phyloP scores from a whole-genome alignment of 2,113 vertebrate species.

The Puma concolor region DNA sequence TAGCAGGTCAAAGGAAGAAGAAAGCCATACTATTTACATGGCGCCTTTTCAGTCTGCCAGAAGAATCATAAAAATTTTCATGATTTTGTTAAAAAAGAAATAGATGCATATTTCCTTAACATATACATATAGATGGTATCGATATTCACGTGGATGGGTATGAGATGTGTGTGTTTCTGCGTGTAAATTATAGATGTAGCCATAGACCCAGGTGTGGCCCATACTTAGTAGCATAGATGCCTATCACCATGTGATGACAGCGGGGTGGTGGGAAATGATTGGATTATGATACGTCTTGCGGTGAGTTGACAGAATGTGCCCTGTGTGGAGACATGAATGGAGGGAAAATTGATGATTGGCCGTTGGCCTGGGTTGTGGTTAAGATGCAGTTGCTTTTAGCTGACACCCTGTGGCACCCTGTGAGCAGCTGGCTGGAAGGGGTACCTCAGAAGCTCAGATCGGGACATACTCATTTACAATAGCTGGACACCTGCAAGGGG shows the following conservation, averaged over 20 bases:
- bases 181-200: background rate
- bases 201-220: too few relatives aligned
- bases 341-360: background rate
- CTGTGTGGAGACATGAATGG: background rate
- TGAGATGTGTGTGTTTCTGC: background rate
- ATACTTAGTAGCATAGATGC: background rate
- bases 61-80: background rate
- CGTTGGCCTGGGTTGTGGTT: background rate
- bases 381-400: background rate
- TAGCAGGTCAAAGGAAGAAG: background rate
- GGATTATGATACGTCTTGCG: background rate
- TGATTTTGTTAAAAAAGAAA: background rate
- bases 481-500: background rate
- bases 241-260: background rate
- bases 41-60: background rate
- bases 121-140: background rate
- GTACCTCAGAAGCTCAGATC: background rate
- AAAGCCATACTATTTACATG: background rate
- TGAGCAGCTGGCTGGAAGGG: background rate
- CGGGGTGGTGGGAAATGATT: background rate
- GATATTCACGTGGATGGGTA: background rate
- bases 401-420: background rate
- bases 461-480: background rate
- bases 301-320: background rate
- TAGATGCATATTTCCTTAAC: background rate